phyloP scores from a whole-genome alignment of 1,140 invertebrate species.

The Drosophila gunungcola region DNA sequence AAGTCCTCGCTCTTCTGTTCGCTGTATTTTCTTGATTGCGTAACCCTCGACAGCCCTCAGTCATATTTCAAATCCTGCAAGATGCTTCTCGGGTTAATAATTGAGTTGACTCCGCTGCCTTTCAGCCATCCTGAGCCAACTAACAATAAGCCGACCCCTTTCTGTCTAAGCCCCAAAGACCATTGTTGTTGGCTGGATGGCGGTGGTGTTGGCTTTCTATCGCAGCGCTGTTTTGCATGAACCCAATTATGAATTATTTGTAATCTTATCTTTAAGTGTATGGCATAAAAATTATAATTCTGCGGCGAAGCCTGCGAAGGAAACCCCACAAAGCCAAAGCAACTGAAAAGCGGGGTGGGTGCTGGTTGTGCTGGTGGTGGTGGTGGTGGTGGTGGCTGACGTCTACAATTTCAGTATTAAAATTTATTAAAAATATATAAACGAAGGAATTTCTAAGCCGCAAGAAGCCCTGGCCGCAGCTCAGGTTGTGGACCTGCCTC shows the following conservation, averaged over 20 bases:
- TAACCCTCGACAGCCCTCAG: constrained; percentile 4
- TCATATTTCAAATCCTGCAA: constrained; percentile 18
- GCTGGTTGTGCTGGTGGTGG: neutral
- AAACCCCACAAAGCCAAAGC: constrained; percentile 57
- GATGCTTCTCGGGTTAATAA: constrained; percentile 36
- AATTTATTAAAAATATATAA: constrained; percentile 82
- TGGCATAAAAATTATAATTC: constrained; percentile 76
- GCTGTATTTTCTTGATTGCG: neutral
- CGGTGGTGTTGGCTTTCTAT: constrained; percentile 38
- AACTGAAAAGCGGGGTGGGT: no score
- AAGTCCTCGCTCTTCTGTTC: neutral
- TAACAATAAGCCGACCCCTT: constrained; percentile 31
- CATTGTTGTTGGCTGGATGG: constrained; percentile 50
- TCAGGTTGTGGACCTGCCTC: constrained; percentile 42
- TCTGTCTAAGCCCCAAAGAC: neutral
- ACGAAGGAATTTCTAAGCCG: constrained; percentile 62
- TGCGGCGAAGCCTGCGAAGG: constrained; percentile 54
- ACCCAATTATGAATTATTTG: constrained; percentile 79
- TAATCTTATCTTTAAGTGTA: constrained; percentile 78
- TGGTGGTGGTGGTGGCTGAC: constrained; percentile 1
- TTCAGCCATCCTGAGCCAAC: constrained; percentile 30
- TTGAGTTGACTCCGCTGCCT: constrained; percentile 31
- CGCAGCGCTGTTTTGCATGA: constrained; percentile 46
- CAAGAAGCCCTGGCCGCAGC: constrained; percentile 46
- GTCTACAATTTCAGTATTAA: constrained; percentile 80